Evolutionary conservation across 2,888 invertebrate genomes (phyloP).

Genomic region (Limenitis arthemis): DNA sequence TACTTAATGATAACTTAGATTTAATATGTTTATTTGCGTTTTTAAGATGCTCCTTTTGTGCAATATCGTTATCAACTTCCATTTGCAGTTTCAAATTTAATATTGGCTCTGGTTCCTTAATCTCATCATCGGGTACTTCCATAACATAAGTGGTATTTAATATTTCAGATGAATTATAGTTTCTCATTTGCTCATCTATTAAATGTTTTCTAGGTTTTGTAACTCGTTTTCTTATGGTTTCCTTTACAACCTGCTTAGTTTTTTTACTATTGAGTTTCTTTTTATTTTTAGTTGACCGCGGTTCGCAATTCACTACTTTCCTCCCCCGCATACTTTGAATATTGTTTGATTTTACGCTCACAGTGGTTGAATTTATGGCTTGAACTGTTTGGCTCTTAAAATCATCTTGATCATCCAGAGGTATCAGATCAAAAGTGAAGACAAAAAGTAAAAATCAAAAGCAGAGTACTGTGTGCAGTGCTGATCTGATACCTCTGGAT

Average conservation of each 20-base stretch:
- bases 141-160: slow-evolving; percentile 42
- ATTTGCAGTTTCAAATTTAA: slow-evolving; percentile 30
- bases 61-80: slow-evolving; percentile 32
- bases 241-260: slow-evolving; percentile 5
- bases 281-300: slow-evolving; percentile 7
- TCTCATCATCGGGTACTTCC: slow-evolving; percentile 21
- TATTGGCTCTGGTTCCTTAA: slow-evolving; percentile 29
- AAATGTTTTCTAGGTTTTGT: slow-evolving; percentile 27
- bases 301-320: not conserved
- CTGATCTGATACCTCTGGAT: not conserved
- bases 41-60: slow-evolving; percentile 15
- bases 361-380: slow-evolving; percentile 13
- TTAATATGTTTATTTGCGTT: slow-evolving; percentile 22
- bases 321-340: not conserved
- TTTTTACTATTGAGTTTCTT: slow-evolving; percentile 17
- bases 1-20: slow-evolving; percentile 20
- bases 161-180: slow-evolving; percentile 27
- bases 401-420: slow-evolving; percentile 52
- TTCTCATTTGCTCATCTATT: slow-evolving; percentile 49
- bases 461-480: too few species aligned
- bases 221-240: slow-evolving; percentile 16
- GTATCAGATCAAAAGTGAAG: too few species aligned
- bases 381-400: slow-evolving; percentile 27
- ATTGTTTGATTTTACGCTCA: slow-evolving; percentile 6
- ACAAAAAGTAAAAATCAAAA: too few species aligned